These are phyloP conservation scores for Arctocebus calabarensis DNA, from an alignment of 2,797 vertebrate genomes.

Conservation along the genomic window DNA sequence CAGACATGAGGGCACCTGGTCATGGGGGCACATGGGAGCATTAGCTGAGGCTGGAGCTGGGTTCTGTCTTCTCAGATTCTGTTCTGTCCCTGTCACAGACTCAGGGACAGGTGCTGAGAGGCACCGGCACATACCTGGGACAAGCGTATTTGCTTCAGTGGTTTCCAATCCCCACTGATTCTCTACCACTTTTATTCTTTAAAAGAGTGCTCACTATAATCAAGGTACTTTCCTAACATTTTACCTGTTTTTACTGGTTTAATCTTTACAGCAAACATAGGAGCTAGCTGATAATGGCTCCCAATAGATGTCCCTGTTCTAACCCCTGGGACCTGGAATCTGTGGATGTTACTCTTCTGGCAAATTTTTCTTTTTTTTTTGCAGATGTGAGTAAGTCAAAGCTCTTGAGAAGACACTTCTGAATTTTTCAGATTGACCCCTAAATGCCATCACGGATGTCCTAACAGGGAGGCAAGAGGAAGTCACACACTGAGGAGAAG, in stretches of 20 bases:
- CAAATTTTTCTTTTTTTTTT: not conserved
- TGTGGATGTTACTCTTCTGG: not conserved
- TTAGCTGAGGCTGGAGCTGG: not conserved
- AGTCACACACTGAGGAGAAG: not conserved
- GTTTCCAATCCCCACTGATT: not conserved
- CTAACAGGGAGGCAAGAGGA: not conserved
- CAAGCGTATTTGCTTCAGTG: rapidly evolving
- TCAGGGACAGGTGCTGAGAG: not conserved
- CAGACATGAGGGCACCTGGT: not conserved
- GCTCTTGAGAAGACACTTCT: not conserved
- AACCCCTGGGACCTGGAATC: not conserved
- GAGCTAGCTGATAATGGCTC: not conserved
- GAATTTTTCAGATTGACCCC: not conserved
- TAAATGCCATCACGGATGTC: not conserved
- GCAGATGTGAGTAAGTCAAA: not conserved
- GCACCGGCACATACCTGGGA: not conserved
- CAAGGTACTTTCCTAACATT: not conserved
- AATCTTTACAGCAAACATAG: not conserved
- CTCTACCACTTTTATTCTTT: not conserved
- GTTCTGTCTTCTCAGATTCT: not conserved
- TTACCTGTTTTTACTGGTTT: not conserved
- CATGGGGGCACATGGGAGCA: not conserved
- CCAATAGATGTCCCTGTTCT: not conserved
- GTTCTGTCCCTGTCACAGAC: not conserved
- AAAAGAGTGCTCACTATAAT: not conserved